Evolutionary conservation across 1,140 invertebrate species (phyloP).

Genomic region (Bicyclus anynana): DNA sequence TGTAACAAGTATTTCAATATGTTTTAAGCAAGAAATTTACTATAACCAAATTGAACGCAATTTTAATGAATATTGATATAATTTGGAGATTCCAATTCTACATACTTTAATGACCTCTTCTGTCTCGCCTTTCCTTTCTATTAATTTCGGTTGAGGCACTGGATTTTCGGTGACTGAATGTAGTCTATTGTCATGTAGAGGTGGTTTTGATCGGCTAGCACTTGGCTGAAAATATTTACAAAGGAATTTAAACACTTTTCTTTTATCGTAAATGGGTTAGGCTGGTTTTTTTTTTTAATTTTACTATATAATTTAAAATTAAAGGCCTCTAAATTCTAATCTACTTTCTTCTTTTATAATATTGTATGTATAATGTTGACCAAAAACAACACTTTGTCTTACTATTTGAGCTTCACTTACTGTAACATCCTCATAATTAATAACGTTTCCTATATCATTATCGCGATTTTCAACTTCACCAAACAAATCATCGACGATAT

Average conservation of each 20-base stretch:
- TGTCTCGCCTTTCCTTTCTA: not conserved
- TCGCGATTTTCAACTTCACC: slow-evolving; percentile 5
- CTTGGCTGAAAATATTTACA: slow-evolving; percentile 9
- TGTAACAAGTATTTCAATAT: slow-evolving; percentile 33
- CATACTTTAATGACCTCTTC: slow-evolving; percentile 8
- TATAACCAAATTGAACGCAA: too few species aligned
- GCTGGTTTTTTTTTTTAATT: too few species aligned
- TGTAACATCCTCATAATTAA: slow-evolving; percentile 3
- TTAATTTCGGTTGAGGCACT: not conserved
- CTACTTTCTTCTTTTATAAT: too few species aligned
- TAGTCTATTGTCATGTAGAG: slow-evolving; percentile 30
- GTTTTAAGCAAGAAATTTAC: not conserved
- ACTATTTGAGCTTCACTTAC: not conserved
- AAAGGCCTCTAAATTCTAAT: too few species aligned
- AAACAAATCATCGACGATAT: slow-evolving; percentile 24
- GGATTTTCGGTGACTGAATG: slow-evolving; percentile 25
- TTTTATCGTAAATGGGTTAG: too few species aligned
- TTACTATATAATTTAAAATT: too few species aligned
- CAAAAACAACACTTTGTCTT: too few species aligned
- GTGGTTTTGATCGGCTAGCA: slow-evolving; percentile 12
- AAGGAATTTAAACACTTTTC: not conserved
- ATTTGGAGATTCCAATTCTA: too few species aligned
- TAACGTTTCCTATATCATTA: slow-evolving; percentile 6
- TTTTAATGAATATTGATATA: too few species aligned
- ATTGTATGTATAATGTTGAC: too few species aligned